These are phyloP conservation scores for Tamandua tetradactyla DNA, from an alignment of 2,797 vertebrate species.

Conservation along the genomic window DNA sequence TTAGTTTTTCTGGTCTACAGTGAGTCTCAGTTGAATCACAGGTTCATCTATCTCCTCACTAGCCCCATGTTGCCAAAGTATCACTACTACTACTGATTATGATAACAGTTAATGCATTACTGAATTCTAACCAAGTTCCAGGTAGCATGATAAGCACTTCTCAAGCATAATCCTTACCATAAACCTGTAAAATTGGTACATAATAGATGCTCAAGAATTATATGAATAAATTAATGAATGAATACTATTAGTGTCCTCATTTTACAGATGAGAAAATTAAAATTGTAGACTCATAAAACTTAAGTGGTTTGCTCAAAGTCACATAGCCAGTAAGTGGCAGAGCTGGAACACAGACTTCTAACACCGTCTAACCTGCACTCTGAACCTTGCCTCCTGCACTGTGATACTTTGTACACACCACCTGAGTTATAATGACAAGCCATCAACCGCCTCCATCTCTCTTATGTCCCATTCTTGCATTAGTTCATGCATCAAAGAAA, in stretches of 20 bases:
- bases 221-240: neutral
- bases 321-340: neutral
- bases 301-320: neutral
- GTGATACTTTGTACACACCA: neutral
- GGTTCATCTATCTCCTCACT: neutral
- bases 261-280: neutral
- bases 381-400: neutral
- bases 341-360: neutral
- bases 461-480: neutral
- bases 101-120: too few relatives aligned
- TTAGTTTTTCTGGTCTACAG: neutral
- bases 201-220: neutral
- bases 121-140: neutral
- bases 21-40: neutral
- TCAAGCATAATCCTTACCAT: neutral
- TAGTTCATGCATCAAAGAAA: neutral
- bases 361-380: neutral
- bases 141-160: too few relatives aligned
- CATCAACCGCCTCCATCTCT: neutral
- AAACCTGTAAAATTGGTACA: neutral
- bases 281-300: neutral
- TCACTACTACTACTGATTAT: neutral
- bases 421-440: neutral
- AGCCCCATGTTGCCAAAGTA: neutral
- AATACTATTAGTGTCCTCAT: neutral